phyloP scores from a whole-genome alignment of 1,140 invertebrate genomes.

The Drosophila equinoxialis region DNA sequence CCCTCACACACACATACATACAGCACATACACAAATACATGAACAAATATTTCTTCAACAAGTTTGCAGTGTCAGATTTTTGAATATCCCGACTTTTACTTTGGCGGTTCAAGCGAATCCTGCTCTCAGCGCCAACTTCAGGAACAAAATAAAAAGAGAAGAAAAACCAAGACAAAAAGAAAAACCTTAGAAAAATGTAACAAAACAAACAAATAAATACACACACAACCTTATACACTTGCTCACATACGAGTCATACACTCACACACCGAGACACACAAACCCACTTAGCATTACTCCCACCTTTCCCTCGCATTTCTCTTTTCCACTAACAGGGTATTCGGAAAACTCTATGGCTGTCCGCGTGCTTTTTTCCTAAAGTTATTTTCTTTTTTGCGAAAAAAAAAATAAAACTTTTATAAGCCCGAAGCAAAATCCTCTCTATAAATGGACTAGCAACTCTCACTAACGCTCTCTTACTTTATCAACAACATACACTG shows the following conservation, averaged over 20 bases:
- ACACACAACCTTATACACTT: slow-evolving; percentile 36
- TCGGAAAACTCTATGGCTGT: slow-evolving; percentile 25
- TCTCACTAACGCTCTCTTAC: slow-evolving; percentile 29
- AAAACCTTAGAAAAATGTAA: slow-evolving; percentile 47
- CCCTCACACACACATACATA: slow-evolving; percentile 17
- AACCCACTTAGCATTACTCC: slow-evolving; percentile 52
- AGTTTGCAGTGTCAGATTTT: slow-evolving; percentile 75
- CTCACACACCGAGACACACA: slow-evolving; percentile 29
- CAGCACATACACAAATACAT: slow-evolving; percentile 25
- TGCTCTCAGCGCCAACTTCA: background rate
- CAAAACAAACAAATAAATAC: slow-evolving; percentile 76
- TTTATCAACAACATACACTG: slow-evolving; percentile 45
- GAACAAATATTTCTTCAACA: slow-evolving; percentile 72
- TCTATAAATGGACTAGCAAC: slow-evolving; percentile 14
- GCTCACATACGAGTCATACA: slow-evolving; percentile 24
- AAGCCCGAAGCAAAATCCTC: slow-evolving; percentile 40
- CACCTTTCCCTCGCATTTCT: background rate
- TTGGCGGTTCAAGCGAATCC: slow-evolving; percentile 19
- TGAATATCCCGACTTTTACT: slow-evolving; percentile 67
- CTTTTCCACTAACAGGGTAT: background rate
- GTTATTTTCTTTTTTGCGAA: slow-evolving; percentile 50
- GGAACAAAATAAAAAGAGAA: slow-evolving; percentile 27
- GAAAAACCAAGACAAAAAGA: background rate
- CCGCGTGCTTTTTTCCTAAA: slow-evolving; percentile 44
- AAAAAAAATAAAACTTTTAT: slow-evolving; percentile 72